These are phyloP conservation scores for Apeltes quadracus DNA, from an alignment of 2,113 vertebrate genomes.

Conservation along the genomic window DNA sequence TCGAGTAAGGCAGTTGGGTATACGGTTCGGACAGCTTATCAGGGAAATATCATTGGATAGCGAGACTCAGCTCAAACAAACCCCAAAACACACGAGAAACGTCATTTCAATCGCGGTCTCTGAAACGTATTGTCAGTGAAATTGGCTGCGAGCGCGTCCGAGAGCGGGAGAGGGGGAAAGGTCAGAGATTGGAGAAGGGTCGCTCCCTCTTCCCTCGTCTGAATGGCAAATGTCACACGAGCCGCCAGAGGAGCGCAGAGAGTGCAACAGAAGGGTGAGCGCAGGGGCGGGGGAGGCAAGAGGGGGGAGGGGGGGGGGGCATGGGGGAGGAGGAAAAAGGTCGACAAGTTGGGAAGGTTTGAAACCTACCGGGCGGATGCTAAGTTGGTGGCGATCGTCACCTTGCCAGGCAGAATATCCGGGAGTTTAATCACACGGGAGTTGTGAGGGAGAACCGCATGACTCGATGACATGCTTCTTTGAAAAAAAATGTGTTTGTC, in stretches of 20 bases:
- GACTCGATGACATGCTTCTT: conserved; percentile 19
- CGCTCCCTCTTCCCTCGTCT: conserved; percentile 45
- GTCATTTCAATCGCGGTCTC: background rate
- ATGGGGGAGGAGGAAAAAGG: background rate
- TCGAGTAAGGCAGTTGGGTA: conserved; percentile 46
- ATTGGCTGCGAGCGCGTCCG: conserved; percentile 35
- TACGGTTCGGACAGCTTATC: conserved; percentile 46
- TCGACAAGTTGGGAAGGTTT: conserved; percentile 23
- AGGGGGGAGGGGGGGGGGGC: background rate
- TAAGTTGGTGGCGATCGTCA: conserved; percentile 44
- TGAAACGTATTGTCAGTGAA: conserved; percentile 21
- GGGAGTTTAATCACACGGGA: conserved; percentile 23
- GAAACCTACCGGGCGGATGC: conserved; percentile 47
- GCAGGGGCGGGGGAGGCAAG: conserved; percentile 23
- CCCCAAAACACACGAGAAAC: conserved; percentile 19
- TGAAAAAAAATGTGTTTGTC: no score
- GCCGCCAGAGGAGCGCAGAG: conserved; percentile 36
- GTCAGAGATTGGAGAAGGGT: conserved; percentile 74
- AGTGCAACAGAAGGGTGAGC: conserved; percentile 23
- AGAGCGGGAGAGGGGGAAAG: conserved; percentile 51
- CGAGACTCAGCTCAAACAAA: conserved; percentile 19
- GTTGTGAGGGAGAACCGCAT: conserved; percentile 23
- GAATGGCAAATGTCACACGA: conserved; percentile 76
- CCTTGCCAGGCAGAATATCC: conserved; percentile 24
- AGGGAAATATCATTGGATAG: conserved; percentile 27